phyloP scores from a whole-genome alignment of 2,113 vertebrate species.

The Baryphthengus martii region DNA sequence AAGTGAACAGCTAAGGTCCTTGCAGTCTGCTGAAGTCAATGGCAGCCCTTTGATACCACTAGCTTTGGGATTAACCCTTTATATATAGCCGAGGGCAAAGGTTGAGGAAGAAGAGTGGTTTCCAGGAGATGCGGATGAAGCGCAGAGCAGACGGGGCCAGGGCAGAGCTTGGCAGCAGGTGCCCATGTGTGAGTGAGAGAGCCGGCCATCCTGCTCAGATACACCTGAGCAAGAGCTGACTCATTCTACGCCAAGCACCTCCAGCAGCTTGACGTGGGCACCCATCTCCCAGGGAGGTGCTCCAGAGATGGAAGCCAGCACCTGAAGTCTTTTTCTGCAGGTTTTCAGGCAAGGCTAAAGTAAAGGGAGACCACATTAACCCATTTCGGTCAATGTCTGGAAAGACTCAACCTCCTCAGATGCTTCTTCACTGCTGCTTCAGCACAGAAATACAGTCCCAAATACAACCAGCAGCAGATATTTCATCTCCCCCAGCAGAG shows the following conservation, averaged over 20 bases:
- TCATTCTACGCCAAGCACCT: background rate
- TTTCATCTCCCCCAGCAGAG: background rate
- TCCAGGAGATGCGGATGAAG: background rate
- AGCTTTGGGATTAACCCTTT: background rate
- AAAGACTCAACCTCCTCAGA: slow-evolving; percentile 5
- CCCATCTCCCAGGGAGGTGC: background rate
- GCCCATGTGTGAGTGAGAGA: background rate
- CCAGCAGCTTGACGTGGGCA: background rate
- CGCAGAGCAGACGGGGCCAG: background rate
- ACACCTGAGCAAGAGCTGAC: background rate
- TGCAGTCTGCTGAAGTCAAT: background rate
- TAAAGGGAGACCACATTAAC: background rate
- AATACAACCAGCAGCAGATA: background rate
- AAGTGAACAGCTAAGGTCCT: background rate
- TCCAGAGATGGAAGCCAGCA: background rate
- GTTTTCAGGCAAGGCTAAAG: background rate
- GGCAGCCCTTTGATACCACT: background rate
- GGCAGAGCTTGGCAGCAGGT: background rate
- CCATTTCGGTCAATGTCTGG: slow-evolving; percentile 22
- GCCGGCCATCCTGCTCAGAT: background rate
- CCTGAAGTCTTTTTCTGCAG: slow-evolving; percentile 39
- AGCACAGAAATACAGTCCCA: background rate
- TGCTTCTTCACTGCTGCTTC: background rate
- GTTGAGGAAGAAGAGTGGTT: background rate
- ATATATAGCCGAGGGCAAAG: background rate